Evolutionary conservation across 2,113 vertebrate genomes (phyloP).

Genomic region (Bos javanicus): DNA sequence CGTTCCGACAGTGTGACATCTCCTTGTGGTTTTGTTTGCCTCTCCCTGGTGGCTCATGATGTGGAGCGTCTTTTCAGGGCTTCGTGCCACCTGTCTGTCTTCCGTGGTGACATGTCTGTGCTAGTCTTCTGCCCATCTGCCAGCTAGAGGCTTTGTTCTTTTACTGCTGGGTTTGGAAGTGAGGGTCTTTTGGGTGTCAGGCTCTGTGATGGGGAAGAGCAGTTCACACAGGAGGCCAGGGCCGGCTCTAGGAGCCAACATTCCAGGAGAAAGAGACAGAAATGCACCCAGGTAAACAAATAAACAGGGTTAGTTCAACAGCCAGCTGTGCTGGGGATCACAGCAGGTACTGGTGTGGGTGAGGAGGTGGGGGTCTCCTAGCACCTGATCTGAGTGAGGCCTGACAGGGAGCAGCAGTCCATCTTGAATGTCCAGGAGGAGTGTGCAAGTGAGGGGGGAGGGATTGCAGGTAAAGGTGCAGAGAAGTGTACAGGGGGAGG

Average conservation of each 20-base stretch:
- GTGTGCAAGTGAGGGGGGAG: not conserved
- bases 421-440: not conserved
- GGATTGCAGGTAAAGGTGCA: not conserved
- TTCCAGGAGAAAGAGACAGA: not conserved
- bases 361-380: not conserved
- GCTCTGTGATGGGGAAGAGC: not conserved
- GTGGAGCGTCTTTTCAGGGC: not conserved
- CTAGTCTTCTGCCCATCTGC: not conserved
- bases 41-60: not conserved
- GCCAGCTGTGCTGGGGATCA: not conserved
- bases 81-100: not conserved
- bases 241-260: not conserved
- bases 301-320: not conserved
- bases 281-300: not conserved
- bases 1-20: fast-evolving
- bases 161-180: not conserved
- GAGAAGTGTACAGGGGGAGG: not conserved
- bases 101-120: not conserved
- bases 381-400: not conserved
- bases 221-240: not conserved
- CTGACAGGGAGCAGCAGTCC: not conserved
- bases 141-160: not conserved
- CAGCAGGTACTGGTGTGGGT: too few relatives aligned
- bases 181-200: not conserved
- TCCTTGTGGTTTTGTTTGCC: fast-evolving